Evolutionary conservation across 1,140 invertebrate species (phyloP), one percentile per base, ranked within the genome.

Genomic region (Trichomalopsis sarcophagae): DNA sequence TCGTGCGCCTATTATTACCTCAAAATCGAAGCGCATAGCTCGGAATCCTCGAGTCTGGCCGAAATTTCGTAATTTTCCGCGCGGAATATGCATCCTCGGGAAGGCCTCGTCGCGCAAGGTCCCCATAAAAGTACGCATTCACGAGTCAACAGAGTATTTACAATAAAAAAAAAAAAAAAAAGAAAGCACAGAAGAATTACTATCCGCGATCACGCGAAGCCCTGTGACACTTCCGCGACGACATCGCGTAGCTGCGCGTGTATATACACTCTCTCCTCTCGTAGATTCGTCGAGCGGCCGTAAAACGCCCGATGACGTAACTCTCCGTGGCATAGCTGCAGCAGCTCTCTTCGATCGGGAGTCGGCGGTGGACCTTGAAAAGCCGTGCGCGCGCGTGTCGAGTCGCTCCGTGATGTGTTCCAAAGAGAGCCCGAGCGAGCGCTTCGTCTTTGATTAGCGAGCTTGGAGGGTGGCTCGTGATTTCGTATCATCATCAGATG

Each of bases 231-330:
- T 23, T 71, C 40, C 36, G 33, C 40, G 13, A 17, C 27, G 33
- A 27, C 79, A 36, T 36, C 33, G 33, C 5, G 13, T 66, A 81
- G 66, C 66, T 71, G 66, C 17, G 66, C 2, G 62, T 68, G 13
- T 47, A 47, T 13, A 47, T 13, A n/a, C 6, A 5, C 17, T 17
- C 6, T n/a, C 6, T n/a, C 1, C 55, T 27, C 68, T 30, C 3
- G 68, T 7, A 2, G 30, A 82, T 82, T 82, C 71, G 81, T 82
- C 17, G 23, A 27, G 17, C 14, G 40, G 47, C n/a, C 47, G 69
- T 82, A 74, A 82, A 82, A n/a, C 80, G 36, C 44, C 7, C 69
- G 44, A 33, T 82, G 80, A 82, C 80, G 80, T 40, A 82, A 82
- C 40, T 11, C 66, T 30, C 66, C 33, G 27, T 27, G 7, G 79